Percentiles rank a stretch among this genome's conserved stretches.
Evolutionary conservation across 2,888 invertebrate species (phyloP).

Genomic region (Caradrina clavipalpis): DNA sequence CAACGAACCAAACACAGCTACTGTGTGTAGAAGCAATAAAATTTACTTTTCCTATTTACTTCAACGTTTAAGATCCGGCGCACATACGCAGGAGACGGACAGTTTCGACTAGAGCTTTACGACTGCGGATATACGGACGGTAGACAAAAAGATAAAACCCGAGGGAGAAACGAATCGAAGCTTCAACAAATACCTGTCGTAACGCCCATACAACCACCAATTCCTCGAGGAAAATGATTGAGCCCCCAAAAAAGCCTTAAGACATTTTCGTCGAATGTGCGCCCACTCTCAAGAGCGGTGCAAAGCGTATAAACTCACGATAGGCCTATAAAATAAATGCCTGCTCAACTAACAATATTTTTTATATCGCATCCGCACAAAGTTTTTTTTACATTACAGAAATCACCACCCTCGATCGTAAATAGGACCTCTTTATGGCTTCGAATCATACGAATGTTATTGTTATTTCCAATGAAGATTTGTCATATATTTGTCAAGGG

Average conservation of each 20-base stretch:
- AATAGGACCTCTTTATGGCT: constrained; percentile 70
- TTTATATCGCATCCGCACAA: constrained; percentile 70
- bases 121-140: constrained; percentile 46
- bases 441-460: constrained; percentile 71
- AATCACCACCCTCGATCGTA: constrained; percentile 69
- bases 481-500: constrained; percentile 62
- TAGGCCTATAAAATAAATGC: constrained; percentile 79
- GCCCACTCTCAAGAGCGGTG: constrained; percentile 54
- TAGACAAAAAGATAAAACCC: constrained; percentile 58
- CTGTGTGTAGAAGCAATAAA: constrained; percentile 40
- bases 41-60: constrained; percentile 47
- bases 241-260: constrained; percentile 47
- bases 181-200: constrained; percentile 54
- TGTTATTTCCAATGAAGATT: constrained; percentile 68
- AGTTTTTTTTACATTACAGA: constrained; percentile 67
- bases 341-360: constrained; percentile 75
- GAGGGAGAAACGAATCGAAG: constrained; percentile 51
- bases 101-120: constrained; percentile 56
- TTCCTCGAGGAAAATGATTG: constrained; percentile 58
- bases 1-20: constrained; percentile 20
- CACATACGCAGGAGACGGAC: constrained; percentile 30
- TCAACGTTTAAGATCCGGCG: constrained; percentile 41
- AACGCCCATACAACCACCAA: constrained; percentile 45
- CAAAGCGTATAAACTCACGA: constrained; percentile 72
- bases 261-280: constrained; percentile 43